phyloP scores from a whole-genome alignment of 2,797 vertebrate genomes.

The Hafferia zeledoni region DNA sequence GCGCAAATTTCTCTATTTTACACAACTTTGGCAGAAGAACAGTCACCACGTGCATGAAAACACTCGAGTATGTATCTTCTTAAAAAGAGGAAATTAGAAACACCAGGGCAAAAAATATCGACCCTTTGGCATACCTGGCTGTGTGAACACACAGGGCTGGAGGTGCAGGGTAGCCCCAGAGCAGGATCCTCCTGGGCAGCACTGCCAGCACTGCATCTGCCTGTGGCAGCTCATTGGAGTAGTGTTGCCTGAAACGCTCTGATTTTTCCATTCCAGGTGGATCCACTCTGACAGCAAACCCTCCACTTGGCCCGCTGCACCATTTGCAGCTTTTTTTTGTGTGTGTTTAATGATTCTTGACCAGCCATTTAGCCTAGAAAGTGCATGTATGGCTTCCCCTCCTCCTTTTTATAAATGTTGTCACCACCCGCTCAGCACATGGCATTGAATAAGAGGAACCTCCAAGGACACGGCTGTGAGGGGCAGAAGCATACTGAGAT shows the following conservation, averaged over 20 bases:
- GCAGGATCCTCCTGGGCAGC: background rate
- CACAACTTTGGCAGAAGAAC: slow-evolving; percentile 1
- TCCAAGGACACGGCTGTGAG: slow-evolving; percentile 34
- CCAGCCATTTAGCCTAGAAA: slow-evolving; percentile 19
- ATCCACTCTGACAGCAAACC: slow-evolving; percentile 25
- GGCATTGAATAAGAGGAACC: slow-evolving; percentile 41
- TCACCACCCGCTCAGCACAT: background rate
- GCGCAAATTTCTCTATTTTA: background rate
- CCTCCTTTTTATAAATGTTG: slow-evolving; percentile 4
- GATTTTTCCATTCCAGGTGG: slow-evolving; percentile 34
- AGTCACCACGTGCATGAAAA: background rate
- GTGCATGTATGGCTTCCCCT: slow-evolving; percentile 23
- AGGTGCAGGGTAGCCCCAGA: background rate
- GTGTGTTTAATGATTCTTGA: slow-evolving; percentile 39
- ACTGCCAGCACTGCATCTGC: background rate
- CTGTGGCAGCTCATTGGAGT: background rate
- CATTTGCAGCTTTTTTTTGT: background rate
- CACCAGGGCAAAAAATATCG: background rate
- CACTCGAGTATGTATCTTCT: background rate
- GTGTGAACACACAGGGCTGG: background rate
- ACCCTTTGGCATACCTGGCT: background rate
- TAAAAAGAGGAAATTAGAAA: background rate
- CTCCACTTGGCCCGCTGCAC: background rate
- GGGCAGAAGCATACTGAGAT: background rate
- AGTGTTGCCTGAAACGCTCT: background rate